A percentile compares a stretch with the other conserved stretches of the same genome.
phyloP scores from a whole-genome alignment of 2,113 vertebrate genomes.

The Himantopus leucocephalus region DNA sequence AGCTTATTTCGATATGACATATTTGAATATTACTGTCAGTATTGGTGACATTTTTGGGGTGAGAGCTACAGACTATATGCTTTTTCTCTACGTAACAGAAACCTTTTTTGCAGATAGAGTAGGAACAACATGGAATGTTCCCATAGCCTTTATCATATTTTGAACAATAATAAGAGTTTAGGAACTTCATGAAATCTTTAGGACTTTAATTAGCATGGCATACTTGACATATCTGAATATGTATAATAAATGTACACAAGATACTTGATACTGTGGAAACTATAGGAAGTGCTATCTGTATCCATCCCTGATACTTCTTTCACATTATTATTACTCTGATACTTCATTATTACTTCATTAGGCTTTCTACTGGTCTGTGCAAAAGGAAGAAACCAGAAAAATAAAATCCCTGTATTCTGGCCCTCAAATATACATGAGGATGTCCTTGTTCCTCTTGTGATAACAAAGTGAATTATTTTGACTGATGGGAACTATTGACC shows the following conservation, averaged over 20 bases:
- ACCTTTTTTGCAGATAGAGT: neutral
- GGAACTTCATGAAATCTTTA: neutral
- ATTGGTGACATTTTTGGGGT: neutral
- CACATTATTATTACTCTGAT: neutral
- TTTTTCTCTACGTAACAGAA: neutral
- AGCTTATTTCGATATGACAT: neutral
- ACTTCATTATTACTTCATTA: neutral
- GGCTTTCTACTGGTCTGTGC: neutral
- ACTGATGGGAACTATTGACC: neutral
- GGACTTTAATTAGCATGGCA: neutral
- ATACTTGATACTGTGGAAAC: neutral
- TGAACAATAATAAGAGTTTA: neutral
- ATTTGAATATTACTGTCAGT: neutral
- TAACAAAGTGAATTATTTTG: neutral
- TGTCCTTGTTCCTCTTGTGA: neutral
- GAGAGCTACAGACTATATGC: neutral
- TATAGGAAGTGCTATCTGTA: neutral
- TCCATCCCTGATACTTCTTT: neutral
- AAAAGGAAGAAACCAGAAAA: neutral
- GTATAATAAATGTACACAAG: neutral
- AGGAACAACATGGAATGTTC: accelerated
- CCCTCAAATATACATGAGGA: neutral
- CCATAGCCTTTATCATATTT: neutral
- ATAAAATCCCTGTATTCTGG: neutral
- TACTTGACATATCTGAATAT: neutral